Evolutionary conservation across 1,140 invertebrate species (phyloP).

Genomic region (Caenorhabditis latens): DNA sequence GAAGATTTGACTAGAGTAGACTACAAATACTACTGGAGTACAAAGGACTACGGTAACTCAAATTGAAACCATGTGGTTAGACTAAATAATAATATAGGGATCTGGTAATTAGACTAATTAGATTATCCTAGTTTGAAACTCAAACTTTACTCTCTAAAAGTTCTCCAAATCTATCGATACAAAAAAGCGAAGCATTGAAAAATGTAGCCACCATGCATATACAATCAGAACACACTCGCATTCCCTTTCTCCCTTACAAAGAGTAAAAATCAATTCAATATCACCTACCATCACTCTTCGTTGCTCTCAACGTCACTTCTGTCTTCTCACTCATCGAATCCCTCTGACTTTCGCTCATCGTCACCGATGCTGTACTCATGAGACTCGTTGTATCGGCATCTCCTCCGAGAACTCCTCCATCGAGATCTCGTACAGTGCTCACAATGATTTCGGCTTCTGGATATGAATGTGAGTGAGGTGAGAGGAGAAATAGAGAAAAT

Average conservation of each 20-base stretch:
- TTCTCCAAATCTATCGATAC: too few species aligned
- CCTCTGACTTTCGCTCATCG: background rate
- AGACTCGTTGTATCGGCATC: conserved; percentile 11
- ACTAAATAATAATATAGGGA: too few species aligned
- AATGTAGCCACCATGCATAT: background rate
- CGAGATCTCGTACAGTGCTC: conserved; percentile 36
- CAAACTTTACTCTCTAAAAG: too few species aligned
- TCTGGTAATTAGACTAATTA: too few species aligned
- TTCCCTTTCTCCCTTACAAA: background rate
- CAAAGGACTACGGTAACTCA: too few species aligned
- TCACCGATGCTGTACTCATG: background rate
- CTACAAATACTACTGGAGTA: too few species aligned
- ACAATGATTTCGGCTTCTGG: conserved; percentile 30
- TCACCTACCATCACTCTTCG: conserved; percentile 2
- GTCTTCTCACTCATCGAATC: conserved; percentile 8
- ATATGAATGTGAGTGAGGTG: background rate
- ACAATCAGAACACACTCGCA: background rate
- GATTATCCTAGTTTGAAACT: too few species aligned
- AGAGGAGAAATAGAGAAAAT: background rate
- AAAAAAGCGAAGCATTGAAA: too few species aligned
- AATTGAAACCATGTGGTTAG: too few species aligned
- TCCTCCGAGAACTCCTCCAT: background rate
- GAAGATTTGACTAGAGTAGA: background rate
- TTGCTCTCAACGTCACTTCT: too few species aligned
- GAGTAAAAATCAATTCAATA: too few species aligned